phyloP scores from a whole-genome alignment of 2,888 invertebrate genomes.

The Pycnomerus fuliginosus region DNA sequence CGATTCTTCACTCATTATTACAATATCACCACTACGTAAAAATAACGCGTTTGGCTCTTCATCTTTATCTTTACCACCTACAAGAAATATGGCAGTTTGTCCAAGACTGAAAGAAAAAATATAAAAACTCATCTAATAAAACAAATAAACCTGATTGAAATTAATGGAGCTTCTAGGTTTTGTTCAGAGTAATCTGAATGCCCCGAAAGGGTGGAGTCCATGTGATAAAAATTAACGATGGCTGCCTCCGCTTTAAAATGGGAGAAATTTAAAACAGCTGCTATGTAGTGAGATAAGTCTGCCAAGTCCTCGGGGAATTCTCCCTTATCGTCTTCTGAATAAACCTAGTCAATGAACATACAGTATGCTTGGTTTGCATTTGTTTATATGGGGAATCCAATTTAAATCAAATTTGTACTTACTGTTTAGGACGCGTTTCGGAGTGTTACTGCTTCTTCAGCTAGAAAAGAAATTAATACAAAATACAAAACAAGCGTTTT shows the following conservation, averaged over 20 bases:
- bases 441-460: too few relatives aligned
- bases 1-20: constrained; percentile 85
- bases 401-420: too few relatives aligned
- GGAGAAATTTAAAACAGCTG: constrained; percentile 58
- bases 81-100: constrained; percentile 89
- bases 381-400: too few relatives aligned
- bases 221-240: constrained; percentile 94
- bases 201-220: constrained; percentile 88
- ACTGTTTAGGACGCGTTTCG: too few relatives aligned
- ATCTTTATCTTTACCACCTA: constrained; percentile 77
- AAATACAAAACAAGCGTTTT: too few relatives aligned
- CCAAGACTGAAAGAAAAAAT: constrained; percentile 74
- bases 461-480: too few relatives aligned
- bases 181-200: constrained; percentile 95
- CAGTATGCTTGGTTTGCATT: too few relatives aligned
- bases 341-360: too few relatives aligned
- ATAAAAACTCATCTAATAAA: constrained; percentile 3
- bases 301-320: constrained; percentile 74
- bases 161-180: constrained; percentile 80
- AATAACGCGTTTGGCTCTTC: constrained; percentile 69
- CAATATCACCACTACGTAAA: constrained; percentile 85
- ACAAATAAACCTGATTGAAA: constrained; percentile 76
- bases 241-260: constrained; percentile 84
- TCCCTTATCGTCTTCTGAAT: constrained; percentile 66
- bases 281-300: constrained; percentile 64